A percentile compares a stretch with the other conserved stretches of the same genome.
Conservation (phyloP, 2,113 vertebrate genomes). For the Mus pahari region DNA sequence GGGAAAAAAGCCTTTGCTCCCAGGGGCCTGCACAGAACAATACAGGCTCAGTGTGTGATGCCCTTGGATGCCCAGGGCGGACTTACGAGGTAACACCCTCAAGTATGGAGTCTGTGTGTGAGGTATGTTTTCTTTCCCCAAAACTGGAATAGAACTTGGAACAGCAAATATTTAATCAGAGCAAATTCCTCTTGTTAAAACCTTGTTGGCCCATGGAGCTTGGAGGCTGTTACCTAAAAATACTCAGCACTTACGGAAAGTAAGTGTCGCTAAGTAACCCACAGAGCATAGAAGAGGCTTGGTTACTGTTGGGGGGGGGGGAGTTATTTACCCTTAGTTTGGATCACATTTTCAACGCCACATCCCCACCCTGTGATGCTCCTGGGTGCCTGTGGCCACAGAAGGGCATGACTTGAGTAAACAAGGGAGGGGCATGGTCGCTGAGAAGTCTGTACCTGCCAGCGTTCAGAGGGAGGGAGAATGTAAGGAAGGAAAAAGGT, state of each 20-base stretch:
- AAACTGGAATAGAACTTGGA: conserved; percentile 58
- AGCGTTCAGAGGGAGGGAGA: background rate
- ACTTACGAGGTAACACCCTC: conserved; percentile 18
- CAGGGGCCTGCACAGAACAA: background rate
- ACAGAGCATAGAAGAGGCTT: conserved; percentile 15
- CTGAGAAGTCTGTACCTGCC: background rate
- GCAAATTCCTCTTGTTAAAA: conserved; percentile 60
- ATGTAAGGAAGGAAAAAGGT: background rate
- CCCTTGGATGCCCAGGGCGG: conserved; percentile 39
- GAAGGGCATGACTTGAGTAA: background rate
- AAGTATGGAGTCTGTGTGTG: conserved; percentile 21
- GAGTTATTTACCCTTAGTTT: conserved; percentile 24
- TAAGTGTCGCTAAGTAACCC: conserved; percentile 20
- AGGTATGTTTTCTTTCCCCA: conserved; percentile 64
- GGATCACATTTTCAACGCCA: background rate
- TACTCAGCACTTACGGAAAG: conserved; percentile 40
- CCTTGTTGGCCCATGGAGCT: conserved; percentile 3
- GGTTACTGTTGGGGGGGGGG: background rate
- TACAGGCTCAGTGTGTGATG: background rate
- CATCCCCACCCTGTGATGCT: background rate
- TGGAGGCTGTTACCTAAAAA: conserved; percentile 63
- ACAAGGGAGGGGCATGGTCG: background rate
- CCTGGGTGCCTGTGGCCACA: background rate
- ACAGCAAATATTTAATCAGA: conserved; percentile 80
- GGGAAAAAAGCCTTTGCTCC: background rate